Evolutionary conservation across 2,797 vertebrate species (phyloP).

Genomic region (Phalanger gymnotis): DNA sequence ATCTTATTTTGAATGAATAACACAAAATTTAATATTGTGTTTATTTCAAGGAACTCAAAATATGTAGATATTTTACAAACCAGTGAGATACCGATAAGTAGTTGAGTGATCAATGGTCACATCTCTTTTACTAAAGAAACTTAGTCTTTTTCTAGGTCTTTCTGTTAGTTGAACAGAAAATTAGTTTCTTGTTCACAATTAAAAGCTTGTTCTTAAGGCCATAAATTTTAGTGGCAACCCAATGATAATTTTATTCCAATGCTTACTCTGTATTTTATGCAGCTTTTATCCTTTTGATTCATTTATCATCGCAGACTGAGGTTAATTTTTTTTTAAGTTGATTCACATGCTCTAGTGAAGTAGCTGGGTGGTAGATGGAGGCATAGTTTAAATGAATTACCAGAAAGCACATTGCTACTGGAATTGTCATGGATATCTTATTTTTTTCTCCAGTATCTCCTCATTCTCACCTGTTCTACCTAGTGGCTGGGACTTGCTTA

Average conservation of each 20-base stretch:
- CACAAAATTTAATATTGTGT: conserved; percentile 8
- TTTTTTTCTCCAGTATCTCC: neutral
- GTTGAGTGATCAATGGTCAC: neutral
- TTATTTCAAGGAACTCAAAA: neutral
- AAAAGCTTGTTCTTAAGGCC: conserved; percentile 29
- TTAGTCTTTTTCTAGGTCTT: conserved; percentile 9
- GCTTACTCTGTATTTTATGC: conserved; percentile 15
- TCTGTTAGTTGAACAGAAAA: conserved; percentile 18
- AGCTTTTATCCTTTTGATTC: neutral
- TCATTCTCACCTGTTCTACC: neutral
- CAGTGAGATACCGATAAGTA: neutral
- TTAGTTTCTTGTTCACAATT: conserved; percentile 16
- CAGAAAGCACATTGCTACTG: neutral
- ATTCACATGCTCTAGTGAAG: neutral
- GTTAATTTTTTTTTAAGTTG: neutral
- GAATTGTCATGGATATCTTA: neutral
- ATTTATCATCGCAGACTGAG: neutral
- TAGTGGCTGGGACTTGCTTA: neutral
- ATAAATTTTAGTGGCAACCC: conserved; percentile 12
- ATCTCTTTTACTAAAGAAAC: neutral
- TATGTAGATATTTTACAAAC: neutral
- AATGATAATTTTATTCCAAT: conserved; percentile 30
- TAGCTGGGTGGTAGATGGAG: neutral
- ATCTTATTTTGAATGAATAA: conserved; percentile 8
- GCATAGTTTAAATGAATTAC: neutral